Evolutionary conservation across 2,113 vertebrate species (phyloP), one percentile per base, ranked within the genome.

Genomic region (Cichladusa arquata): DNA sequence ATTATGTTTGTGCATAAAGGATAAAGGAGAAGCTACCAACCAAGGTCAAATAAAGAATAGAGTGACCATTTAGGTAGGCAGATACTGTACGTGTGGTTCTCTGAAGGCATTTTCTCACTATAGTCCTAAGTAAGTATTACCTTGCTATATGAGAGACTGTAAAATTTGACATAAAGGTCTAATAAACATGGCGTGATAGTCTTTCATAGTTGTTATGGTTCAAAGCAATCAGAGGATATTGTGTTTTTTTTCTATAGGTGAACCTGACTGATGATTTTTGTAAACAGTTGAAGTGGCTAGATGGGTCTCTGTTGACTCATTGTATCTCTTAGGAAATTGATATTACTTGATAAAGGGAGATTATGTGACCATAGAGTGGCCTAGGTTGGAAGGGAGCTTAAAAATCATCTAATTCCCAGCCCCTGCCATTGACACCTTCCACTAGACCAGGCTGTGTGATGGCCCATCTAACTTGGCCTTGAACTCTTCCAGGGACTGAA

Each of bases 151-250:
- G 34, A 79, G 69, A 72, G 48, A 19, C 33, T 47, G 34, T 23
- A 42, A 14, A 34, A 9, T 85, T 33, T 82, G 51, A 62, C 38
- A 31, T 62, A 29, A 56, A 71, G 12, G 13, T 82, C 11, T 82
- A 45, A 42, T 64, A 54, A 54, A 50, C 0, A 0, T 66, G 29
- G 4, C 42, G 8, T 1, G 10, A 33, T 19, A 53, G 20, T n/a
- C 33, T 82, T 54, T 54, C 31, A n/a, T 48, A 66, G 51, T 65
- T 71, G 2, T 18, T 65, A 5, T 51, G 15, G 7, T 25, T 95
- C 34, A 58, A 54, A 92, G 42, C 2, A 3, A 70, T 70, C 19
- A 50, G 56, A 48, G 56, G 4, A 3, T 58, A 31, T 66, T 79
- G 5, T 51, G 62, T 51, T 51, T 51, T 82, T 78, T 36, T 23